Percentiles rank a stretch among this genome's conserved stretches.
phyloP scores from a whole-genome alignment of 2,797 vertebrate genomes.

The Philypnodon macrostomus region DNA sequence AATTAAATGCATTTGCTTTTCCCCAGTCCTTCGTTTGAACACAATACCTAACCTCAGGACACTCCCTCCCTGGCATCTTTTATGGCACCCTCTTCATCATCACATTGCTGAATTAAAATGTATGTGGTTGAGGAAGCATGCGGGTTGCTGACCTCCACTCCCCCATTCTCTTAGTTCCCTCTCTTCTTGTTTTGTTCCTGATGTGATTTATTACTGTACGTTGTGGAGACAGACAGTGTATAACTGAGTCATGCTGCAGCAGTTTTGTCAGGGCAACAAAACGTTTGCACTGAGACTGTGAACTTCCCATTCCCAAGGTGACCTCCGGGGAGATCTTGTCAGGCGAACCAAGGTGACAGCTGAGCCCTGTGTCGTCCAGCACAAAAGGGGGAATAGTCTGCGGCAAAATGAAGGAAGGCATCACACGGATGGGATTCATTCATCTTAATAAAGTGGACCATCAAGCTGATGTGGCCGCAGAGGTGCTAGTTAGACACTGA shows the following conservation, averaged over 20 bases:
- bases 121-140: slow-evolving; percentile 43
- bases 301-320: slow-evolving; percentile 62
- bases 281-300: slow-evolving; percentile 46
- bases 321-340: slow-evolving; percentile 56
- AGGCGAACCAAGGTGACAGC: slow-evolving; percentile 54
- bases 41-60: slow-evolving; percentile 7
- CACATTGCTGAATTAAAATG: slow-evolving; percentile 50
- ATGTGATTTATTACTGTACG: slow-evolving; percentile 52
- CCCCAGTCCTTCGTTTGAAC: slow-evolving; percentile 20
- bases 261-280: slow-evolving; percentile 56
- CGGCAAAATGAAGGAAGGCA: slow-evolving; percentile 47
- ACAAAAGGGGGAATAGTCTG: slow-evolving; percentile 26
- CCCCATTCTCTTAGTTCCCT: slow-evolving; percentile 25
- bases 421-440: slow-evolving; percentile 57
- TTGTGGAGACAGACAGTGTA: slow-evolving; percentile 35
- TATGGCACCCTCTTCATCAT: slow-evolving; percentile 22
- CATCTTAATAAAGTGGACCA: slow-evolving; percentile 70
- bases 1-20: slow-evolving; percentile 34
- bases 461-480: too few relatives aligned
- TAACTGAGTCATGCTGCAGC: slow-evolving; percentile 68
- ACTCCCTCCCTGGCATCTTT: slow-evolving; percentile 20
- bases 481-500: slow-evolving; percentile 52
- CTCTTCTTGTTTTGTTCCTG: slow-evolving; percentile 28
- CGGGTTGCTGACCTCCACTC: slow-evolving; percentile 54
- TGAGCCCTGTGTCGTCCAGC: slow-evolving; percentile 27